Evolutionary conservation across 1,140 invertebrate species (phyloP), one percentile per base, ranked within the genome.

Genomic region (Littorina saxatilis): DNA sequence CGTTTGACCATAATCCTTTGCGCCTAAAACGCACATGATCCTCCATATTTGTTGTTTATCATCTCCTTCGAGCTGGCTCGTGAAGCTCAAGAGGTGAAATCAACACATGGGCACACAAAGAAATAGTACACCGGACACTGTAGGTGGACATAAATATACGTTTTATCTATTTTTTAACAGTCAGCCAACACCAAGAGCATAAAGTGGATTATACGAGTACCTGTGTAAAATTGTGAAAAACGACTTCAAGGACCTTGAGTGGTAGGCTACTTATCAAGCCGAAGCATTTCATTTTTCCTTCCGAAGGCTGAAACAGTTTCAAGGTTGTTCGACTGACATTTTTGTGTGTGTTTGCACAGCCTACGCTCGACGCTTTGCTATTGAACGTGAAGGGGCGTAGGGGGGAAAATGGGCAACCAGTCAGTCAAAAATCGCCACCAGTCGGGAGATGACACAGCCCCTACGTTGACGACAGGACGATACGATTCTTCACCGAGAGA

Each of bases 401-500:
- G 15, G 23, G 20, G 23, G 32, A 52, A 29, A 75, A 75, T 75
- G 43, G 50, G 73, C 20, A 55, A 75, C 43, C 73, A 52, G 43
- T 75, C 73, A 0, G 84, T 85, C 17, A 89, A 89, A 83, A 84
- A 82, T 79, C 86, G 89, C 15, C 88, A 90, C 81, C 83, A 82
- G 37, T 89, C 88, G 43, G 89, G 89, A 5, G 89, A 90, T 13
- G 89, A 90, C 39, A 87, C 86, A 0, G 89, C 88, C 0, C 89
- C 89, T 2, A 87, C 88, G 9, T 70, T 90, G 50, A 88, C 87
- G 17, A 61, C 76, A 9, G 77, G 76, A 39, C 32, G 58, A 32
- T 79, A 58, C 39, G 83, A 81, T n/a, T 32, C 77, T 23, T 40
- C 40, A 9, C 9, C 55, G 7, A 27, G 68, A 55, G 77, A 66